Conservation (phyloP, 2,113 vertebrate species). For the Sylvietta virens region DNA sequence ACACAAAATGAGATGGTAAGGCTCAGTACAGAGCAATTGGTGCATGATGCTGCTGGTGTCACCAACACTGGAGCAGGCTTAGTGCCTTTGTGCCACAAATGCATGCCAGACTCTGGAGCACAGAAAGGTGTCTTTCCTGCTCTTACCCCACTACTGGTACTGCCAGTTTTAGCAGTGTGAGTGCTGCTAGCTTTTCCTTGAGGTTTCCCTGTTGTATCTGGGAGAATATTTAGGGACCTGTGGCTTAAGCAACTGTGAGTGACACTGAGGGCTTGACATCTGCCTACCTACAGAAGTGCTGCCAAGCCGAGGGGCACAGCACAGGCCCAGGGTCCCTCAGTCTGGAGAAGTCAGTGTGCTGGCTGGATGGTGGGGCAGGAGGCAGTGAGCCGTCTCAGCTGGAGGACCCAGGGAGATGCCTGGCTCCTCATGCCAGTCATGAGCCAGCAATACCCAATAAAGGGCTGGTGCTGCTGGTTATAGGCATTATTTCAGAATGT, state of each 20-base stretch:
- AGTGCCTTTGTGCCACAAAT: neutral
- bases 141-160: neutral
- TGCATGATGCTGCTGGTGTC: rapidly evolving
- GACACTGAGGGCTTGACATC: neutral
- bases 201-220: neutral
- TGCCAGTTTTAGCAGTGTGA: neutral
- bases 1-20: rapidly evolving
- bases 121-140: neutral
- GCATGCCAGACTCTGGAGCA: neutral
- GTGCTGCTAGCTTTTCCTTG: neutral
- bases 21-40: rapidly evolving
- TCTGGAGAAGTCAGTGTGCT: neutral
- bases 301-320: rapidly evolving
- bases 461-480: neutral
- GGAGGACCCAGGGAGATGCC: neutral
- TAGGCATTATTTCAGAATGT: neutral
- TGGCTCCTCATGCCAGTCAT: neutral
- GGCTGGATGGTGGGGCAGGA: neutral
- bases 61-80: neutral
- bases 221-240: neutral
- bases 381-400: rapidly evolving
- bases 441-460: neutral
- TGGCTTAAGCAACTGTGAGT: neutral
- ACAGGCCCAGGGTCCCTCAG: rapidly evolving
- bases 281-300: neutral